phyloP scores from a whole-genome alignment of 2,888 invertebrate species.

The Altica lythri region DNA sequence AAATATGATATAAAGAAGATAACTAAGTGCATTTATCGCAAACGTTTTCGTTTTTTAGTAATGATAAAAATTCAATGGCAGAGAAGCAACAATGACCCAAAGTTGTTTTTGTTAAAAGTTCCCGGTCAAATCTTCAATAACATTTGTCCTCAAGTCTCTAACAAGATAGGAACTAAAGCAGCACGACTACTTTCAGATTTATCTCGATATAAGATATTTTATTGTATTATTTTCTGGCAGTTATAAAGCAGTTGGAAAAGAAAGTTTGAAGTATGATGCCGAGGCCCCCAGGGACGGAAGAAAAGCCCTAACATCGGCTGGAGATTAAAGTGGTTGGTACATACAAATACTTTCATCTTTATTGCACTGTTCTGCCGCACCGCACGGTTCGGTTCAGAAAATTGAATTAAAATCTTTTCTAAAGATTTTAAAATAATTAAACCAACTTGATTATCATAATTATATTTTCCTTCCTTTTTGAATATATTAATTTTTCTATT shows the following conservation, averaged over 20 bases:
- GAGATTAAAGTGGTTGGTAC: conserved; percentile 38
- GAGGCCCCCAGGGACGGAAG: conserved; percentile 26
- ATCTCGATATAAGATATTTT: conserved; percentile 27
- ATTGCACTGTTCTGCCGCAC: conserved; percentile 21
- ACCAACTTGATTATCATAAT: conserved; percentile 34
- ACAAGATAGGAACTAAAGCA: conserved; percentile 16
- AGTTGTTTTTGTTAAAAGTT: conserved; percentile 13
- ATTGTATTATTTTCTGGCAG: conserved; percentile 30
- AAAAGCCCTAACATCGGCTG: conserved; percentile 31
- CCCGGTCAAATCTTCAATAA: conserved; percentile 13
- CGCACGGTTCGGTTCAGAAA: conserved; percentile 4
- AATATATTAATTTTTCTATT: conserved; percentile 6
- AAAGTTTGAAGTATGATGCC: conserved; percentile 37
- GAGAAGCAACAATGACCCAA: conserved; percentile 12
- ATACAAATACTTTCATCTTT: conserved; percentile 38
- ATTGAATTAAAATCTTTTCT: conserved; percentile 24
- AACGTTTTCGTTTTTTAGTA: conserved; percentile 9
- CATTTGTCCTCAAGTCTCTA: conserved; percentile 15
- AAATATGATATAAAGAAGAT: too few species aligned
- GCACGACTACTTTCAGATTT: conserved; percentile 12
- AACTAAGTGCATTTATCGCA: too few species aligned
- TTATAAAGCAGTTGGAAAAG: conserved; percentile 34
- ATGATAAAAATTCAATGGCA: conserved; percentile 20
- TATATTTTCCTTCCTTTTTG: conserved; percentile 30
- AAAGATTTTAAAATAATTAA: conserved; percentile 35